These are phyloP conservation scores for Ammodytes marinus DNA, from an alignment of 2,113 vertebrate species.

Conservation along the genomic window DNA sequence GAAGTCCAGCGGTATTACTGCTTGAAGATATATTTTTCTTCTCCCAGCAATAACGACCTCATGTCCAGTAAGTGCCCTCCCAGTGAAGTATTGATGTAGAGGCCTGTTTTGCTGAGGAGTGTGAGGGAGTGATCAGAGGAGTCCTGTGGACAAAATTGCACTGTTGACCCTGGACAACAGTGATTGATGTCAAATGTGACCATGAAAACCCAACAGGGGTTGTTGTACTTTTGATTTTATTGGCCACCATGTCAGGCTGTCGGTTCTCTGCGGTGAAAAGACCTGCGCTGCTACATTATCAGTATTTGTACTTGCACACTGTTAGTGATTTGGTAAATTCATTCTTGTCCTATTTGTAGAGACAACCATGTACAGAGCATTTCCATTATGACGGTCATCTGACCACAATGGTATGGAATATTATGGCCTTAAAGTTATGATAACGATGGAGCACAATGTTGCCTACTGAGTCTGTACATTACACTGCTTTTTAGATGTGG, in stretches of 20 bases:
- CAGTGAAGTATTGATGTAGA: constrained; percentile 79
- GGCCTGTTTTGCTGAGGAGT: constrained; percentile 68
- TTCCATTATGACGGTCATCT: constrained; percentile 41
- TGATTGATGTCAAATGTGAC: constrained; percentile 79
- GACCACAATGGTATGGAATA: constrained; percentile 53
- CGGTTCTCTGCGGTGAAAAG: constrained; percentile 63
- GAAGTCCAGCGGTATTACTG: constrained; percentile 75
- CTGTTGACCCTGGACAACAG: constrained; percentile 78
- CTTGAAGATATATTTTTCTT: constrained; percentile 63
- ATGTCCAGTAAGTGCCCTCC: constrained; percentile 81
- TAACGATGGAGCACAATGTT: constrained; percentile 24
- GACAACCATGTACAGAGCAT: constrained; percentile 59
- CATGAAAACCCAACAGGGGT: constrained; percentile 72
- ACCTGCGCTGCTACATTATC: constrained; percentile 39
- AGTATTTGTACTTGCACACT: constrained; percentile 45
- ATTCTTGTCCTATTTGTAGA: constrained; percentile 70
- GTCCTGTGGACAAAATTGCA: constrained; percentile 74
- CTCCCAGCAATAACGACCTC: constrained; percentile 76
- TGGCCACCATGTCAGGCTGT: constrained; percentile 76
- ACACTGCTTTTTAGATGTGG: not conserved
- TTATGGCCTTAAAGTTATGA: constrained; percentile 32
- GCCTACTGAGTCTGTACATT: constrained; percentile 9
- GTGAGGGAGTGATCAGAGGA: constrained; percentile 76
- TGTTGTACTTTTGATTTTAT: constrained; percentile 81
- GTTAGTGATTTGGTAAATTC: constrained; percentile 52